phyloP scores from a whole-genome alignment of 2,113 vertebrate genomes.

The Aramus guarauna region DNA sequence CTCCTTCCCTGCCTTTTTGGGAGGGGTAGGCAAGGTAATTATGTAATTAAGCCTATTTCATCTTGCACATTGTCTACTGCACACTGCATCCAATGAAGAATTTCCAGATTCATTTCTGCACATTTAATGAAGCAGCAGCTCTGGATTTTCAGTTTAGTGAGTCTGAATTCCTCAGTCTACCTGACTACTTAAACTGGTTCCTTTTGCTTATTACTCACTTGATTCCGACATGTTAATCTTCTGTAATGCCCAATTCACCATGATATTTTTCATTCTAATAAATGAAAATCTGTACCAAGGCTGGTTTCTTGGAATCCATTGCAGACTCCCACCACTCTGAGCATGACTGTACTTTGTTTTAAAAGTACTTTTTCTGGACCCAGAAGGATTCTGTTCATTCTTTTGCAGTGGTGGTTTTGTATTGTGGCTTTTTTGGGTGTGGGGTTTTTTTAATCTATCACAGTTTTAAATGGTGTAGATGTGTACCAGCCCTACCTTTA shows the following conservation, averaged over 20 bases:
- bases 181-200: not conserved
- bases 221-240: not conserved
- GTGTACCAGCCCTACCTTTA: rapidly evolving
- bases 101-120: not conserved
- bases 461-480: not conserved
- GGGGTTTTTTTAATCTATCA: not conserved
- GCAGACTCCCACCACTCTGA: not conserved
- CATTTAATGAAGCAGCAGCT: not conserved
- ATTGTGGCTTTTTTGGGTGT: not conserved
- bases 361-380: not conserved
- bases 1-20: not conserved
- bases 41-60: not conserved
- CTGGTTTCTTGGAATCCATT: not conserved
- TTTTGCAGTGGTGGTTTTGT: not conserved
- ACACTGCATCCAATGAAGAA: not conserved
- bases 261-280: not conserved
- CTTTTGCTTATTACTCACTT: not conserved
- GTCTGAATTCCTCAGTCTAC: not conserved
- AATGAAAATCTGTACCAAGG: not conserved
- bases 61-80: not conserved
- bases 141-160: not conserved
- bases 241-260: not conserved
- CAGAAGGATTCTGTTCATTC: rapidly evolving
- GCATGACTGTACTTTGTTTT: not conserved
- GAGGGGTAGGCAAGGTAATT: not conserved